Evolutionary conservation across 2,888 invertebrate genomes (phyloP).

Genomic region (Drosophila greeni): DNA sequence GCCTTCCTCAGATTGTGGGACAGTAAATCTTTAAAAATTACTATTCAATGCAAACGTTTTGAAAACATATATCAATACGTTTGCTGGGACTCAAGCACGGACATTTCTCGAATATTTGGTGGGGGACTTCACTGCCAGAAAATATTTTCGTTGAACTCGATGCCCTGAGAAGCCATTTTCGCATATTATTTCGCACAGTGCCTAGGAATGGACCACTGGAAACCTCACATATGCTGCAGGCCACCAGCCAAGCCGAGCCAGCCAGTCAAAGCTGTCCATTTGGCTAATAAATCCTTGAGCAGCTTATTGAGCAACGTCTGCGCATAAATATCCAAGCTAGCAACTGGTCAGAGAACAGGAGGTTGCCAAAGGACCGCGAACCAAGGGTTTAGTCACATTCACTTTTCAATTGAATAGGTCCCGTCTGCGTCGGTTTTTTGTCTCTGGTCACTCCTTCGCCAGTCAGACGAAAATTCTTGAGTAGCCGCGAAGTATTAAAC

Average conservation of each 20-base stretch:
- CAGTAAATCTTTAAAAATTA: slow-evolving; percentile 76
- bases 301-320: slow-evolving; percentile 76
- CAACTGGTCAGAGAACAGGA: slow-evolving; percentile 52
- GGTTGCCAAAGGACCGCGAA: slow-evolving; percentile 10
- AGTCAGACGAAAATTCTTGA: slow-evolving; percentile 44
- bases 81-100: slow-evolving; percentile 42
- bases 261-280: slow-evolving; percentile 79
- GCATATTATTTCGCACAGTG: slow-evolving; percentile 52
- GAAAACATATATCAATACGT: slow-evolving; percentile 68
- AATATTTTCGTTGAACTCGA: not conserved
- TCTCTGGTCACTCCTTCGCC: slow-evolving; percentile 14
- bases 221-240: slow-evolving; percentile 58
- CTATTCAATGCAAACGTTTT: slow-evolving; percentile 71
- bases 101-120: slow-evolving; percentile 25
- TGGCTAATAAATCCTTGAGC: slow-evolving; percentile 79
- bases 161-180: not conserved
- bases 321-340: slow-evolving; percentile 71
- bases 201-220: slow-evolving; percentile 19
- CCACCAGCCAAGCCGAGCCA: slow-evolving; percentile 26
- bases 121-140: slow-evolving; percentile 20
- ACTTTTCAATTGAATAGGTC: slow-evolving; percentile 52
- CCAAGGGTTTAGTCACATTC: slow-evolving; percentile 23
- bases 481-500: slow-evolving; percentile 67
- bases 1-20: not conserved
- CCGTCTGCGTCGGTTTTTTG: not conserved